Conservation (phyloP, 2,797 vertebrate species). For the Channa striata region DNA sequence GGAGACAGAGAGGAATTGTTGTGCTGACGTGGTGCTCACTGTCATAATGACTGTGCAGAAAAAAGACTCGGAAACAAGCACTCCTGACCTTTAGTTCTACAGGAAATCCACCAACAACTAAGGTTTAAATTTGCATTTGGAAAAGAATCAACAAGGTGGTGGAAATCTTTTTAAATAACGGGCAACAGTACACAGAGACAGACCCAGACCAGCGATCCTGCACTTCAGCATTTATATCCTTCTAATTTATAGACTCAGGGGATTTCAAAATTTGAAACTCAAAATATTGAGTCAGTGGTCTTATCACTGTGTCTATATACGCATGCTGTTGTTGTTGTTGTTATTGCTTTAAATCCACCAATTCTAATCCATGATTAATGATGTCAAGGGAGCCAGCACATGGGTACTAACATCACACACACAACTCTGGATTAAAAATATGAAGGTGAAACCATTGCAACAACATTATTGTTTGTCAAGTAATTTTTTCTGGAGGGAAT, state of each 20-base stretch:
- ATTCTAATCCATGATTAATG: conserved; percentile 77
- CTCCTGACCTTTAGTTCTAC: conserved; percentile 60
- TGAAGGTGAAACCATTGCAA: conserved; percentile 69
- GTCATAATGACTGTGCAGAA: conserved; percentile 78
- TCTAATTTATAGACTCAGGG: conserved; percentile 45
- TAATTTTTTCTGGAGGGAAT: conserved; percentile 69
- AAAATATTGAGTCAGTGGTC: background rate
- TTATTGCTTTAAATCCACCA: background rate
- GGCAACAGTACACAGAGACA: conserved; percentile 16
- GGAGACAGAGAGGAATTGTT: conserved; percentile 65
- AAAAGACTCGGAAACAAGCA: conserved; percentile 50
- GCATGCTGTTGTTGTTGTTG: too few species aligned
- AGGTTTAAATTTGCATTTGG: conserved; percentile 57
- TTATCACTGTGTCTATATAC: too few species aligned
- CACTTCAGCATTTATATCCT: conserved; percentile 15
- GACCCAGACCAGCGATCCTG: background rate
- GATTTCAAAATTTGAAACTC: conserved; percentile 34
- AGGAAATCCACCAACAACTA: conserved; percentile 59
- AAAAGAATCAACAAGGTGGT: conserved; percentile 37
- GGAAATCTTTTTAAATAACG: conserved; percentile 51
- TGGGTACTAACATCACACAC: conserved; percentile 62
- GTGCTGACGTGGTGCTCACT: conserved; percentile 71
- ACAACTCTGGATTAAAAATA: conserved; percentile 69
- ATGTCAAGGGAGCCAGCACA: conserved; percentile 76
- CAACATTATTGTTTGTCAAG: conserved; percentile 76